Evolutionary conservation across 2,797 vertebrate genomes (phyloP).

Genomic region (Sylvia borin): DNA sequence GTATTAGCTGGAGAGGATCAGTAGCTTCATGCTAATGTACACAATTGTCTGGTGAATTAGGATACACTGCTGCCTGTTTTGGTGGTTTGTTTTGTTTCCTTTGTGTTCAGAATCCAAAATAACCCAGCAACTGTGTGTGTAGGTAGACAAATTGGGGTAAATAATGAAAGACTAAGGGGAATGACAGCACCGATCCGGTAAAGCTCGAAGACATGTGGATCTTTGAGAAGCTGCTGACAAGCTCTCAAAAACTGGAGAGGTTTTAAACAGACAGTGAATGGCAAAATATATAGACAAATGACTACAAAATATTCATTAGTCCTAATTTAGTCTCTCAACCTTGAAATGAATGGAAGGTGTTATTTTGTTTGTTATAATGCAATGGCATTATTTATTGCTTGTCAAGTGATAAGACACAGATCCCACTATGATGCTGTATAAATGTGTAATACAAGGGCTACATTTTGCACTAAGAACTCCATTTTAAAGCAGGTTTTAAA

Average conservation of each 20-base stretch:
- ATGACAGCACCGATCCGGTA: not conserved
- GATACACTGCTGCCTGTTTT: not conserved
- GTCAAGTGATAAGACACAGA: not conserved
- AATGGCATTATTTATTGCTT: not conserved
- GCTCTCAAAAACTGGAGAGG: not conserved
- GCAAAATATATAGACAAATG: not conserved
- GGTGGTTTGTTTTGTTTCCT: not conserved
- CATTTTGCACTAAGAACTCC: not conserved
- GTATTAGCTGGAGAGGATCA: not conserved
- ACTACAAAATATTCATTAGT: not conserved
- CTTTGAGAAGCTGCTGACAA: not conserved
- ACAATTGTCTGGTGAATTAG: not conserved
- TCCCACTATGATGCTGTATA: not conserved
- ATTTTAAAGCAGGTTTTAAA: not conserved
- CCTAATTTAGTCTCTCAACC: conserved; percentile 3
- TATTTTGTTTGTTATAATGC: not conserved
- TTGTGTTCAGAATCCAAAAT: not conserved
- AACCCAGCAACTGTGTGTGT: not conserved
- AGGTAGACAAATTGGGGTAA: not conserved
- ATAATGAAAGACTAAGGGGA: not conserved
- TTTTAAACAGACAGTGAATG: not conserved
- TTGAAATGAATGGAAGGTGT: not conserved
- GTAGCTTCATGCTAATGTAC: not conserved
- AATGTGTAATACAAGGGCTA: not conserved
- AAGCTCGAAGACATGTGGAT: not conserved